A percentile compares a stretch with the other conserved stretches of the same genome.
Conservation (phyloP, 2,113 vertebrate species). For the Phyllostomus hastatus region DNA sequence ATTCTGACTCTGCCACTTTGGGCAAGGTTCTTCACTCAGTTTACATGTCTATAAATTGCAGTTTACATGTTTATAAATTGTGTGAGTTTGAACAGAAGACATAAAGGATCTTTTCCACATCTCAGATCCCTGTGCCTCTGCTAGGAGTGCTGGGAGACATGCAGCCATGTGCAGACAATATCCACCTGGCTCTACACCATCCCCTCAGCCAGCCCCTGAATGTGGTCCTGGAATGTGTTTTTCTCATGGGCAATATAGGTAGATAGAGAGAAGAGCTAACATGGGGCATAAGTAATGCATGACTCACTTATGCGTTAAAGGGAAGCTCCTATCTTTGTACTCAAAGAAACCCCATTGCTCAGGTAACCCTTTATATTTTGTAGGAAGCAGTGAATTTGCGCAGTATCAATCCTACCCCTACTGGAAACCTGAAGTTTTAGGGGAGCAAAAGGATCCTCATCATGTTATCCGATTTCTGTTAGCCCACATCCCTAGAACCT, state of each 20-base stretch:
- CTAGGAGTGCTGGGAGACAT: fast-evolving
- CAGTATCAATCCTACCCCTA: fast-evolving
- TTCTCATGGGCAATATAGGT: fast-evolving
- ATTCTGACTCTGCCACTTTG: not conserved
- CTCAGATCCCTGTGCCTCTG: fast-evolving
- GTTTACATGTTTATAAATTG: not conserved
- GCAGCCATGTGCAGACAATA: fast-evolving
- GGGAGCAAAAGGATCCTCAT: fast-evolving
- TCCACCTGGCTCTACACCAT: fast-evolving
- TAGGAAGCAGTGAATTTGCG: no score
- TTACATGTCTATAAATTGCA: not conserved
- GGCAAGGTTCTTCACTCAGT: not conserved
- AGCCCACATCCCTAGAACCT: not conserved
- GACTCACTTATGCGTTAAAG: not conserved
- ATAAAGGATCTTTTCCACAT: no score
- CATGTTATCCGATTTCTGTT: not conserved
- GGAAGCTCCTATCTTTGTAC: not conserved
- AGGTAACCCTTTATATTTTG: fast-evolving
- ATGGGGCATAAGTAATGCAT: fast-evolving
- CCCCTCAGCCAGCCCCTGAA: not conserved
- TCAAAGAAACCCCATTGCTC: fast-evolving
- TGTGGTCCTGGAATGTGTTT: fast-evolving
- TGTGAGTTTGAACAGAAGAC: not conserved
- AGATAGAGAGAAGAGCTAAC: not conserved
- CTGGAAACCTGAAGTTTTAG: fast-evolving